Conservation (phyloP, 2,113 vertebrate species). For the Furnarius figulus region DNA sequence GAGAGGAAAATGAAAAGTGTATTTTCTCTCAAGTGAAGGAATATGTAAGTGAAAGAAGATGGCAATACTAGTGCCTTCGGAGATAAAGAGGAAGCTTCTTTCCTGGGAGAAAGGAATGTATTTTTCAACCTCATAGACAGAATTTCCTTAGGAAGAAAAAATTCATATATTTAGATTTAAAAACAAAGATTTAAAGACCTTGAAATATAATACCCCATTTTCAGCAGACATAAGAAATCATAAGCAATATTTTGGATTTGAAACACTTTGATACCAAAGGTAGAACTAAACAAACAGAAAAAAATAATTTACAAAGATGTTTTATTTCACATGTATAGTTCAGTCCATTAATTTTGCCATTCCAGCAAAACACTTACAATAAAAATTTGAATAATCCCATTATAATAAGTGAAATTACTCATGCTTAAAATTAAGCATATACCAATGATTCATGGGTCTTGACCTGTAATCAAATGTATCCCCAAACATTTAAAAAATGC, state of each 20-base stretch:
- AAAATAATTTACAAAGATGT: not conserved
- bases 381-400: not conserved
- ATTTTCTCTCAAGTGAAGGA: slow-evolving; percentile 40
- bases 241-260: not conserved
- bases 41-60: not conserved
- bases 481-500: not conserved
- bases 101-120: not conserved
- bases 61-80: not conserved
- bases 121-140: not conserved
- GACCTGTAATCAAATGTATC: not conserved
- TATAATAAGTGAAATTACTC: not conserved
- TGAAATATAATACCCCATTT: not conserved
- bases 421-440: not conserved
- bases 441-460: not conserved
- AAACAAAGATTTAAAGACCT: not conserved
- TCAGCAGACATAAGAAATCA: not conserved
- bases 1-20: slow-evolving; percentile 53
- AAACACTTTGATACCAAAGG: not conserved
- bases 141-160: not conserved
- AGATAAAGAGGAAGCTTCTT: not conserved
- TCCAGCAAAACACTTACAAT: not conserved
- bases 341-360: not conserved
- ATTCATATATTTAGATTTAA: not conserved
- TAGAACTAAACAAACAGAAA: not conserved
- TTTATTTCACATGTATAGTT: not conserved